Percentiles rank a stretch among this genome's conserved stretches.
These are phyloP conservation scores for Ictalurus punctatus DNA, from an alignment of 2,113 vertebrate species.

Conservation along the genomic window DNA sequence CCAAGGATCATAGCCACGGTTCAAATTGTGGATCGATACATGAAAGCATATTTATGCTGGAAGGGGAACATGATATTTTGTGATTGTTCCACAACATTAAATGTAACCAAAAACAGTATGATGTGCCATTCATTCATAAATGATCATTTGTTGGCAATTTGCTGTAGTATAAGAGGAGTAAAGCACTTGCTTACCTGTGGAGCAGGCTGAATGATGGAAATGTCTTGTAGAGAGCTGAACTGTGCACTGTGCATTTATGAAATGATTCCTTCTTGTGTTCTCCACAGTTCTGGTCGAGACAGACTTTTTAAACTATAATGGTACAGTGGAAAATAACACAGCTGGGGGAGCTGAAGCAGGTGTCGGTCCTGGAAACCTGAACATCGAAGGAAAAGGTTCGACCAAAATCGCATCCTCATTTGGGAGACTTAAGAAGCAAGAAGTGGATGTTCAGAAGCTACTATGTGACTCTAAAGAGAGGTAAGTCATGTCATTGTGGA, in stretches of 20 bases:
- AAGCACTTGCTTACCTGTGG: background rate
- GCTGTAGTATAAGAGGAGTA: background rate
- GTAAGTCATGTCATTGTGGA: constrained; percentile 61
- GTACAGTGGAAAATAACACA: constrained; percentile 75
- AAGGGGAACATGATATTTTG: background rate
- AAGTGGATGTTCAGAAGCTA: constrained; percentile 83
- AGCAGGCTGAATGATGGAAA: background rate
- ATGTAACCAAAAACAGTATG: background rate
- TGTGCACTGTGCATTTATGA: background rate
- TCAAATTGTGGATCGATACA: background rate
- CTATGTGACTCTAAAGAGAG: constrained; percentile 75
- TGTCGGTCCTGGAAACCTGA: constrained; percentile 68
- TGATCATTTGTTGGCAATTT: background rate
- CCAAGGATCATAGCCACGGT: background rate
- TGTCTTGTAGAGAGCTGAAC: too few species aligned
- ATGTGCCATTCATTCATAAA: background rate
- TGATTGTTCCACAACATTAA: background rate
- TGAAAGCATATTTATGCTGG: background rate
- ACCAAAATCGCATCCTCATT: constrained; percentile 84
- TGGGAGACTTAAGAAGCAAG: constrained; percentile 87
- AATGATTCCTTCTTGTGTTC: constrained; percentile 31
- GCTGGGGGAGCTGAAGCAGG: constrained; percentile 68
- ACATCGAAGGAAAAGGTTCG: constrained; percentile 67
- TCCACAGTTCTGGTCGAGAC: constrained; percentile 78
- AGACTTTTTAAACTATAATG: constrained; percentile 84